These are phyloP conservation scores for Petrolisthes cinctipes DNA, from an alignment of 2,888 invertebrate genomes.

Conservation along the genomic window DNA sequence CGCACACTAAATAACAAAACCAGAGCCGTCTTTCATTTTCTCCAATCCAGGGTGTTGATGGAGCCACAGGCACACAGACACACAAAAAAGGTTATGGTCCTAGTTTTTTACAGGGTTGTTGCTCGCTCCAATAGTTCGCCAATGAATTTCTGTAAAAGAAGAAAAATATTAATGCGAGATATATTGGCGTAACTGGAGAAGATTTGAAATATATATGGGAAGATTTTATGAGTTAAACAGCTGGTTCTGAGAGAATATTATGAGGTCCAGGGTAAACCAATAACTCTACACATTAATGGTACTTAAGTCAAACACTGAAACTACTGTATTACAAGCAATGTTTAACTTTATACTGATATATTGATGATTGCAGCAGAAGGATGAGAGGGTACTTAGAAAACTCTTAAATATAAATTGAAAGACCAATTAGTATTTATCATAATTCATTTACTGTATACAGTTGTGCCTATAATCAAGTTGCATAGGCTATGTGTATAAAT, in stretches of 20 bases:
- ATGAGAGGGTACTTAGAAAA: too few relatives aligned
- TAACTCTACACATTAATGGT: too few relatives aligned
- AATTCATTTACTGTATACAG: neutral
- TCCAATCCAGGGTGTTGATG: constrained; percentile 33
- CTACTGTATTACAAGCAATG: too few relatives aligned
- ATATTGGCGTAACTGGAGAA: neutral
- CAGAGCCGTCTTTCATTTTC: neutral
- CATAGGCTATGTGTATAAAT: too few relatives aligned
- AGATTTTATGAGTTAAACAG: neutral
- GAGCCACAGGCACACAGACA: constrained; percentile 54
- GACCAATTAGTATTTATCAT: neutral
- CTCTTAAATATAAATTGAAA: neutral
- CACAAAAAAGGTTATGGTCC: constrained; percentile 43
- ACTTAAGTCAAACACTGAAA: too few relatives aligned
- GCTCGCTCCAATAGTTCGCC: constrained; percentile 64
- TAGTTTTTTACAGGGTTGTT: constrained; percentile 63
- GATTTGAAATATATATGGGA: neutral
- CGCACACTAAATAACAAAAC: constrained; percentile 34
- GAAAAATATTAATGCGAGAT: neutral
- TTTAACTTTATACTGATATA: too few relatives aligned
- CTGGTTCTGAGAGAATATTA: neutral
- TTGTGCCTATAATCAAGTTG: too few relatives aligned
- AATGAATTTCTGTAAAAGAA: constrained; percentile 63
- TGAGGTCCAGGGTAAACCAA: neutral
- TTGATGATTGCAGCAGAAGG: too few relatives aligned